These are phyloP conservation scores for Carlito syrichta DNA, from an alignment of 2,113 vertebrate species.

Conservation along the genomic window DNA sequence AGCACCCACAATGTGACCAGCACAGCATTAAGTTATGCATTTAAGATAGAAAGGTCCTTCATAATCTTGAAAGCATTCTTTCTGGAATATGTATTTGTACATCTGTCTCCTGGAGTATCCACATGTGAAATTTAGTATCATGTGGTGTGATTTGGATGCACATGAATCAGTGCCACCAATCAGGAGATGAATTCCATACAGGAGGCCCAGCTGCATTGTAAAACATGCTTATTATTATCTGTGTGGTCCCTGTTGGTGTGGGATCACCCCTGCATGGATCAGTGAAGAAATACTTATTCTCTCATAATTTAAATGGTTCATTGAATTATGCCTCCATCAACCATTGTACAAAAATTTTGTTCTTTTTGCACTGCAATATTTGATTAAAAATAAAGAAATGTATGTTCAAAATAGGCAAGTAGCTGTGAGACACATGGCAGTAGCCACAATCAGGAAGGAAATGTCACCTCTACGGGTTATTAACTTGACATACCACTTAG, in stretches of 20 bases:
- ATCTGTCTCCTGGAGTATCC: conserved; percentile 3
- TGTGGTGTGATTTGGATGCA: neutral
- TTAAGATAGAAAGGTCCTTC: neutral
- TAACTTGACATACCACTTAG: conserved; percentile 65
- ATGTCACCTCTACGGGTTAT: conserved; percentile 61
- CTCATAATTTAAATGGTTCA: neutral
- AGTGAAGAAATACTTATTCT: neutral
- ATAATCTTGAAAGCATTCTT: neutral
- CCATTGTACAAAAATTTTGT: neutral
- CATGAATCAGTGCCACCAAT: neutral
- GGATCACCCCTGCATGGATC: neutral
- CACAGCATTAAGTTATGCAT: neutral
- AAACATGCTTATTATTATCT: neutral
- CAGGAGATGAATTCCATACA: neutral
- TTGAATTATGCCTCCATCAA: neutral
- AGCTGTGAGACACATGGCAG: conserved; percentile 33
- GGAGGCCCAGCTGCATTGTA: neutral
- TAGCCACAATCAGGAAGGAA: conserved; percentile 46
- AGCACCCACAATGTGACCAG: neutral
- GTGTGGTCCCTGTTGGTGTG: neutral
- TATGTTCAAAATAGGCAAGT: conserved; percentile 37
- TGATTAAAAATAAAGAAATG: conserved; percentile 25
- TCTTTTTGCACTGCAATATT: neutral
- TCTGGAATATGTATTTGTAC: neutral
- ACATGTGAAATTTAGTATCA: neutral